Base-by-base conservation (phyloP, 2,113 vertebrate genomes). In the Calyptomena viridis region DNA sequence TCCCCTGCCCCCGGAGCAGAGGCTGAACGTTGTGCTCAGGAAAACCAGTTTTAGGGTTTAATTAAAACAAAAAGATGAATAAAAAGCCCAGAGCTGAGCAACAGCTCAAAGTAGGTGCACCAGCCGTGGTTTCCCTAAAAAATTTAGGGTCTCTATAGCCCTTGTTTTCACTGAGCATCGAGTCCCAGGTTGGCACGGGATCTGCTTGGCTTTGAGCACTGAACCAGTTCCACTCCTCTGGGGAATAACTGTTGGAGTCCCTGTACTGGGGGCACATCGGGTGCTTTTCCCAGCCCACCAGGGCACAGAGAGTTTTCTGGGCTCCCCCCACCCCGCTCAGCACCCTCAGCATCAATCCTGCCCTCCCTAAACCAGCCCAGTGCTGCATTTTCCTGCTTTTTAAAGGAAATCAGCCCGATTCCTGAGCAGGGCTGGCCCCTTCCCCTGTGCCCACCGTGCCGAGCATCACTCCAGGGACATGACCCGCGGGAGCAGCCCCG, bases 191-290 rank as follows among this genome's bases (percentile, higher is more conserved):
- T 59, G 67, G 52, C 33, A 25, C 35, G 0, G 4, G 24, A 3
- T 33, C 42, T 44, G 33, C 28, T 76, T 1, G 0, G 63, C 15
- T 84, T 55, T 49, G 28, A 28, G 5, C 18, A 11, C 9, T 6
- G 14, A 72, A n/a, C n/a, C n/a, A n/a, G n/a, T n/a, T n/a, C 4
- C 42, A n/a, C 14, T 18, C 53, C 47, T 39, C 25, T 63, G 22
- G 33, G 62, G 40, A 62, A 27, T 16, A 60, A 40, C 19, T 59
- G 8, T 14, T 24, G 46, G 56, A 24, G 13, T 53, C 52, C 62
- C 74, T 9, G 33, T 11, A 12, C 0, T 19, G 31, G 18, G 55
- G 25, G 22, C 23, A 68, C 3, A 31, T 13, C 0, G 1, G 56
- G 44, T 19, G 47, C 27, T 27, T 84, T 42, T 63, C 62, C 49